Base-by-base conservation (phyloP, 1,140 invertebrate genomes). In the Diachasma alloeum region DNA sequence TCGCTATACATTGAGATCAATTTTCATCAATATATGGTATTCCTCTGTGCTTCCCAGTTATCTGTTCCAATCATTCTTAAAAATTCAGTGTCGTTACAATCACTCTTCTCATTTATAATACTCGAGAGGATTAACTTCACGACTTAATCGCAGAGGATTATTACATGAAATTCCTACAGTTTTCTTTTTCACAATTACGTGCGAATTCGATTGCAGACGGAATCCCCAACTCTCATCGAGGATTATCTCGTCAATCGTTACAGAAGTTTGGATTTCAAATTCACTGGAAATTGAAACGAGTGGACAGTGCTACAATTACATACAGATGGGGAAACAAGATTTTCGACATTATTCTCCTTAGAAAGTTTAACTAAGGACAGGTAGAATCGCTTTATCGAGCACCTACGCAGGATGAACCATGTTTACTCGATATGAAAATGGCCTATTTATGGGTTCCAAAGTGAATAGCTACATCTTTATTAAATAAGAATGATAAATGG, bases 401-500 rank as follows among this genome's bases (percentile, higher is more conserved):
- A 42, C 9, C 39, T 42, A 42, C 39, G 9, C 39, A 42, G 39
- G 39, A 42, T 13, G 39, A 42, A 42, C 13, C 9, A 9, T 8
- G 13, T 53, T n/a, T 17, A 17, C 48, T 63, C 48, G 59, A 63
- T 63, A 4, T 4, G 22, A 63, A 10, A 63, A 63, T 63, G 0
- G 13, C 13, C 59, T 63, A 63, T 63, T 9, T 19, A 63, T 31
- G 59, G 72, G 63, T n/a, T 67, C 31, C 13, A 67, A 56, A 56
- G 66, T 44, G 26, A 75, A 53, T 59, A 37, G 31, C 66, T 75
- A 75, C 74, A 53, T 69, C n/a, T 39, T 68, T 26, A 15, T 63
- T 63, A 63, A 46, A 36, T 69, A n/a, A 36, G 66, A 53, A 70
- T 75, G 72, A 77, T 72, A 73, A 77, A 73, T 77, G 42, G 76